phyloP scores from a whole-genome alignment of 2,888 invertebrate species.

The Drosophila pseudotalamancana region DNA sequence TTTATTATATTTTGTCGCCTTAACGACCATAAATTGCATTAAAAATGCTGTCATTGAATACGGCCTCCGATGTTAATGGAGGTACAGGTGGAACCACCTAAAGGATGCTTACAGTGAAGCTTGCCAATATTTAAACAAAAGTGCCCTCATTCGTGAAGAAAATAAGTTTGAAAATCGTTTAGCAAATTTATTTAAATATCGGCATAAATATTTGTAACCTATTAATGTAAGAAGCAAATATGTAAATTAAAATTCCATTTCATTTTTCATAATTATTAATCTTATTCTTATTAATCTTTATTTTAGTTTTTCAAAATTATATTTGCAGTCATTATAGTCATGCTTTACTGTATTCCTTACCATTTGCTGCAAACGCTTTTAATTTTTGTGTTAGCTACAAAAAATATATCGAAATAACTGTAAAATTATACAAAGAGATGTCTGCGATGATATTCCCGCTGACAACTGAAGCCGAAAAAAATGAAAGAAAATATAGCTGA shows the following conservation, averaged over 20 bases:
- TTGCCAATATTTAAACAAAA: slow-evolving; percentile 4
- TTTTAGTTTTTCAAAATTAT: not conserved
- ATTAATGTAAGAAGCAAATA: too few relatives aligned
- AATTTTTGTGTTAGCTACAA: slow-evolving; percentile 19
- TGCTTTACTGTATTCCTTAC: slow-evolving; percentile 14
- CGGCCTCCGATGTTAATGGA: slow-evolving; percentile 49
- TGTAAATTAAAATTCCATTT: too few relatives aligned
- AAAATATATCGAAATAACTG: slow-evolving; percentile 17
- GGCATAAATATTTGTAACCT: too few relatives aligned
- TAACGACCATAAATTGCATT: slow-evolving; percentile 80
- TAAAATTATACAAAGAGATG: slow-evolving; percentile 29
- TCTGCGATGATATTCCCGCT: slow-evolving; percentile 35
- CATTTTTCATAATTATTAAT: too few relatives aligned
- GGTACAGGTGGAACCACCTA: slow-evolving; percentile 33
- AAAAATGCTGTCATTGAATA: slow-evolving; percentile 76
- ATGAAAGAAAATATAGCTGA: slow-evolving; percentile 25
- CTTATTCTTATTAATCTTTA: too few relatives aligned
- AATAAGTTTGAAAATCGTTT: not conserved
- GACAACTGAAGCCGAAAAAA: slow-evolving; percentile 1
- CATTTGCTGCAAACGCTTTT: slow-evolving; percentile 8
- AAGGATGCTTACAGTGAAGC: slow-evolving; percentile 34
- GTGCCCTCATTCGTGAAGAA: not conserved
- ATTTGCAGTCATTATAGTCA: not conserved
- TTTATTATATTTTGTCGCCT: slow-evolving; percentile 80
- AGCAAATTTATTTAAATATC: not conserved